Base-by-base conservation (phyloP, 1,140 invertebrate genomes). In the Drosophila varians region DNA sequence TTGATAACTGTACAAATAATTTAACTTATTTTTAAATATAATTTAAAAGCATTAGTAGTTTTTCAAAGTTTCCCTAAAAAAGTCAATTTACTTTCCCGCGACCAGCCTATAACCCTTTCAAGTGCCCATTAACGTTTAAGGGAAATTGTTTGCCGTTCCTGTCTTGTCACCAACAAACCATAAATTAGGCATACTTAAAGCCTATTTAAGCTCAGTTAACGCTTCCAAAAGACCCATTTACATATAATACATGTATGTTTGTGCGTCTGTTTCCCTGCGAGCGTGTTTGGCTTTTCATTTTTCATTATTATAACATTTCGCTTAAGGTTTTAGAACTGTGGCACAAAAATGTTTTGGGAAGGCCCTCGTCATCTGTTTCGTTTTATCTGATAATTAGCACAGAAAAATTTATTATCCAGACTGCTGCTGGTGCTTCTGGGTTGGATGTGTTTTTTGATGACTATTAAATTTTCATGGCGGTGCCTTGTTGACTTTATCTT, bases 131-230 rank as follows among this genome's bases (percentile, higher is more conserved):
- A 28, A 1, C n/a, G 2, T 23, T 12, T 7, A 14, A 8, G 4
- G 14, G 16, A 31, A 21, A 58, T 18, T 49, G 31, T 52, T 23
- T 52, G 26, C 51, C 40, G 36, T 43, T 43, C n/a, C 8, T 8
- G 4, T 16, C n/a, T n/a, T 65, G 36, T 18, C 58, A 77, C 62
- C 54, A 65, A 66, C 57, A 54, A 54, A 40, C 52, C 77, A 69
- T 86, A 82, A 86, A 87, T 86, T 60, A 66, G 60, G 45, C 38
- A 25, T 46, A 64, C 61, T 69, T 55, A 21, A 58, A 56, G 68
- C 56, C 68, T 31, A 72, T 76, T 86, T 75, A 47, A 69, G 46
- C 36, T 48, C 46, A 60, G 60, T 76, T 84, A 86, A 86, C 79
- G 76, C 79, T 76, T 38, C 46, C 64, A 84, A 72, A 70, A 75